phyloP scores from a whole-genome alignment of 2,113 vertebrate genomes.

The Channa argus region DNA sequence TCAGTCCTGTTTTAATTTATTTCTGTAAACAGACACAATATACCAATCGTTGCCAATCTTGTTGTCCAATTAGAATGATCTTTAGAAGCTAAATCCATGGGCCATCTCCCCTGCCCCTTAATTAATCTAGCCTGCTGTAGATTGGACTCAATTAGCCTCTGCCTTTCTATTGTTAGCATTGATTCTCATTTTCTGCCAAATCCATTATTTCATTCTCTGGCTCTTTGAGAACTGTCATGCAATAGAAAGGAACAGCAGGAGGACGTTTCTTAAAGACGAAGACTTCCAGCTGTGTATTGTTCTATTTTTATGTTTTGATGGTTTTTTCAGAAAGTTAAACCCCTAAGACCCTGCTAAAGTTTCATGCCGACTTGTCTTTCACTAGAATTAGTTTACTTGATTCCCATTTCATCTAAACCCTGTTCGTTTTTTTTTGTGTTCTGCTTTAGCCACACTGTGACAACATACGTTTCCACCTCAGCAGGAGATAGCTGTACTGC shows the following conservation, averaged over 20 bases:
- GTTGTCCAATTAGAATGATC: conserved; percentile 40
- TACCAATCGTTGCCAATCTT: conserved; percentile 9
- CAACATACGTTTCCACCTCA: neutral
- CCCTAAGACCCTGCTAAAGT: neutral
- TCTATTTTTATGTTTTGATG: neutral
- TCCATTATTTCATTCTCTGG: conserved; percentile 25
- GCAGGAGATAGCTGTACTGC: neutral
- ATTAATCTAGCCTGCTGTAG: conserved; percentile 55
- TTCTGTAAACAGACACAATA: conserved; percentile 12
- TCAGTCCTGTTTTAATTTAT: conserved; percentile 16
- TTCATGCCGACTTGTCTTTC: neutral
- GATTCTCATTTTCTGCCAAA: conserved; percentile 45
- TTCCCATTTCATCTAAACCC: neutral
- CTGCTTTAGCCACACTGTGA: neutral
- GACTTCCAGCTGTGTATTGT: neutral
- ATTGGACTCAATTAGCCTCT: conserved; percentile 49
- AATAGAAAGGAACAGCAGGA: neutral
- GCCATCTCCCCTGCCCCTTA: conserved; percentile 40
- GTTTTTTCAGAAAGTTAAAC: neutral
- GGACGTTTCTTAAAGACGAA: neutral
- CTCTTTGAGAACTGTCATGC: conserved; percentile 11
- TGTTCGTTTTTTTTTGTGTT: too few relatives aligned
- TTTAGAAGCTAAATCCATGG: conserved; percentile 33
- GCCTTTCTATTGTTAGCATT: conserved; percentile 30
- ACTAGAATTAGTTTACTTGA: neutral